A percentile compares a stretch with the other conserved stretches of the same genome.
These are phyloP conservation scores for Cyanoderma ruficeps DNA, from an alignment of 2,113 vertebrate genomes.

Conservation along the genomic window DNA sequence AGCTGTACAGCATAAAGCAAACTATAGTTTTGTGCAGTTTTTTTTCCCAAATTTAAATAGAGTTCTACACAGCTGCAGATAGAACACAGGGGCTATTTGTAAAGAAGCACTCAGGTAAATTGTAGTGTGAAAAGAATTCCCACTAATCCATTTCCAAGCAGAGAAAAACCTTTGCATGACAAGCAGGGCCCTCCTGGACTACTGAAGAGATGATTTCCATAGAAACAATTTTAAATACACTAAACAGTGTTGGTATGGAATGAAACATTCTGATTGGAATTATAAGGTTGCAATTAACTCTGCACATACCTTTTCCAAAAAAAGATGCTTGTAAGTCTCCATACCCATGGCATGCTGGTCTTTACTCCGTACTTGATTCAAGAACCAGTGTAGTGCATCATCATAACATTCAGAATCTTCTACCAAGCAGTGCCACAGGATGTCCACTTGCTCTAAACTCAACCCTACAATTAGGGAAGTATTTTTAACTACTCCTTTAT, in stretches of 20 bases:
- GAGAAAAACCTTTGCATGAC: not conserved
- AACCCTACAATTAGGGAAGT: conserved; percentile 77
- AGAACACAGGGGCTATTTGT: not conserved
- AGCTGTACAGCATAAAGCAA: not conserved
- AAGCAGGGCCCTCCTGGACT: not conserved
- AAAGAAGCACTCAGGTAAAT: not conserved
- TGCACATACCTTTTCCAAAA: conserved; percentile 91
- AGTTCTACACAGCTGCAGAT: not conserved
- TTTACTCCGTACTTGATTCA: conserved; percentile 99
- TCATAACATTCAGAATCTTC: conserved; percentile 97
- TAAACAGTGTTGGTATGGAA: not conserved
- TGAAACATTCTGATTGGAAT: not conserved
- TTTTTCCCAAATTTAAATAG: not conserved
- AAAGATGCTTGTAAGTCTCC: conserved; percentile 99
- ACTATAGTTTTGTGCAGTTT: not conserved
- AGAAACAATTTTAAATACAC: not conserved
- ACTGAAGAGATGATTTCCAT: not conserved
- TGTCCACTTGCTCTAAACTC: conserved; percentile 98
- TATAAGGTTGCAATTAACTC: not conserved
- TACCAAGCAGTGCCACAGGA: conserved; percentile 97
- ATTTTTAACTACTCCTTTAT: not conserved
- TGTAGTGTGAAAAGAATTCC: not conserved
- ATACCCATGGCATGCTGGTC: conserved; percentile 99
- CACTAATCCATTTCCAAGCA: not conserved
- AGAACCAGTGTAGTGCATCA: conserved; percentile 97